A percentile compares a stretch with the other conserved stretches of the same genome.
Conservation (phyloP, 2,888 invertebrate genomes). For the Plusia festucae region DNA sequence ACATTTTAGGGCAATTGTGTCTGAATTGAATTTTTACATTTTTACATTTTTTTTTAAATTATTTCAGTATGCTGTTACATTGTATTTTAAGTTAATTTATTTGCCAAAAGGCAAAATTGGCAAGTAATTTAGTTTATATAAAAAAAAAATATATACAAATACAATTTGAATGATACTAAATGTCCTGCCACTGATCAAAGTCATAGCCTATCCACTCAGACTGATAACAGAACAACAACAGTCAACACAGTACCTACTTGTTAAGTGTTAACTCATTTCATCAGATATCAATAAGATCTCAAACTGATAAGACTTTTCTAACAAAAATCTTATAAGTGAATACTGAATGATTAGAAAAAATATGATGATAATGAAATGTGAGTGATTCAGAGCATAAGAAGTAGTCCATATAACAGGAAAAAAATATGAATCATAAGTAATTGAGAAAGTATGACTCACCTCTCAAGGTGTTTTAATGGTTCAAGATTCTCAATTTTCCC, state of each 20-base stretch:
- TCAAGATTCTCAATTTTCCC: constrained; percentile 96
- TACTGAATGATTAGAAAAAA: not conserved
- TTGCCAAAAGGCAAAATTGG: no score
- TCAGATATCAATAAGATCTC: not conserved
- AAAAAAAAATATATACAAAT: not conserved
- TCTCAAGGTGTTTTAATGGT: constrained; percentile 92
- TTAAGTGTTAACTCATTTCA: not conserved
- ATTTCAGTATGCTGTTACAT: not conserved
- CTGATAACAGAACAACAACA: not conserved
- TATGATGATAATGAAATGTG: not conserved
- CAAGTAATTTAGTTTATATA: no score
- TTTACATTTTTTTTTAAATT: no score
- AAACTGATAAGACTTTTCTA: not conserved
- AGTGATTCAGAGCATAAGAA: not conserved
- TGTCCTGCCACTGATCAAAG: not conserved
- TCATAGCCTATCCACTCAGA: not conserved
- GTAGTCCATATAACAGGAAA: not conserved
- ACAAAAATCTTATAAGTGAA: not conserved
- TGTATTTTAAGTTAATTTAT: no score
- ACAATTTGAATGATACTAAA: not conserved
- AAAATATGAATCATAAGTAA: not conserved
- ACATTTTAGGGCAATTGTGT: no score
- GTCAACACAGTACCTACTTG: not conserved
- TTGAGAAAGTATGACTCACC: constrained; percentile 68
- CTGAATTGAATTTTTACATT: no score